Percentiles rank a stretch among this genome's conserved stretches.
These are phyloP conservation scores for Hoplodrina ambigua DNA, from an alignment of 2,888 invertebrate genomes.

Conservation along the genomic window DNA sequence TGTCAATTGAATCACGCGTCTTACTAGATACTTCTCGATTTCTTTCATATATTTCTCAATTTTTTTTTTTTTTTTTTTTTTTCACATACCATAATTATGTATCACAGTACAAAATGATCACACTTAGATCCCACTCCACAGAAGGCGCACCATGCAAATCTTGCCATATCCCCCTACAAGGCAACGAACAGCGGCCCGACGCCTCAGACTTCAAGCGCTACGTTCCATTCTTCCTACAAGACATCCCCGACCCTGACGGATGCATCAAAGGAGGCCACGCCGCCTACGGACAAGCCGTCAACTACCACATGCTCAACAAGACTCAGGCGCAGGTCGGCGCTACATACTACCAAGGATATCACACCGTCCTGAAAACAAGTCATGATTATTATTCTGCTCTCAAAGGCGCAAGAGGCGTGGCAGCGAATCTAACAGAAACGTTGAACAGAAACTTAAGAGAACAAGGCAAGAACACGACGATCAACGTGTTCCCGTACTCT, in stretches of 20 bases:
- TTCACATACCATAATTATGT: too few species aligned
- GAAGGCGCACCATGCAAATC: conserved; percentile 73
- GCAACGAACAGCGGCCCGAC: conserved; percentile 91
- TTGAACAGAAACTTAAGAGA: conserved; percentile 84
- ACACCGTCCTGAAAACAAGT: conserved; percentile 97
- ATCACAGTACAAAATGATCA: background rate
- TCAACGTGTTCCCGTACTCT: conserved; percentile 96
- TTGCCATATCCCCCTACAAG: conserved; percentile 88
- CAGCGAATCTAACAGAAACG: conserved; percentile 95
- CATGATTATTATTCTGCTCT: conserved; percentile 97
- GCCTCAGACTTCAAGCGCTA: conserved; percentile 92
- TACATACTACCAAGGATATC: conserved; percentile 95
- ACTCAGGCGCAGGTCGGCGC: conserved; percentile 90
- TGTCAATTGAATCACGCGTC: too few species aligned
- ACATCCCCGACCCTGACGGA: conserved; percentile 92
- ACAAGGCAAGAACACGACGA: conserved; percentile 81
- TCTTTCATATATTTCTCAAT: too few species aligned
- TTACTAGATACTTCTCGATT: too few species aligned
- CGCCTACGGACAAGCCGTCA: conserved; percentile 94
- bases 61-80: too few species aligned
- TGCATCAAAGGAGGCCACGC: conserved; percentile 97
- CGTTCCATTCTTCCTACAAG: conserved; percentile 95
- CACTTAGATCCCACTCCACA: conserved; percentile 1
- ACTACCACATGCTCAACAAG: conserved; percentile 84
- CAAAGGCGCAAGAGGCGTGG: conserved; percentile 94